Conservation (phyloP, 2,888 invertebrate species). For the Ectemnius lituratus region DNA sequence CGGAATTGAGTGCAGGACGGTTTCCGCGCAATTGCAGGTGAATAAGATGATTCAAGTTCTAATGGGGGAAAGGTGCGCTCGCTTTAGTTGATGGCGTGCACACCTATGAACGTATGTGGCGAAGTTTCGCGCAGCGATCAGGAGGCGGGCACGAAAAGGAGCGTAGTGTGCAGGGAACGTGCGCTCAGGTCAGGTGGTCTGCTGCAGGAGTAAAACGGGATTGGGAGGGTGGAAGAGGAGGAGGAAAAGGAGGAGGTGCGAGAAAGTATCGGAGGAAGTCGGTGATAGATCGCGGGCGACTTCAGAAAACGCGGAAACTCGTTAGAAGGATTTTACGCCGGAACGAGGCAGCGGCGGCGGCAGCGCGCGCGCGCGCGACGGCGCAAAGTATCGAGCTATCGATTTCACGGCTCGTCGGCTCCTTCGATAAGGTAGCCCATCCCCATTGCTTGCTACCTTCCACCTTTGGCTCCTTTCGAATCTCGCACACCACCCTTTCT, state of each 20-base stretch:
- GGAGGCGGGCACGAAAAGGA: too few species aligned
- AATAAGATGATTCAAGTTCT: too few species aligned
- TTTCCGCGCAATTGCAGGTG: too few species aligned
- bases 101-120: neutral
- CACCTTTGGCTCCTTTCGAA: slow-evolving; percentile 34
- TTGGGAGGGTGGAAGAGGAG: neutral
- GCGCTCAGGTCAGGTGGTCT: neutral
- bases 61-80: too few species aligned
- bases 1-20: too few species aligned
- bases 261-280: slow-evolving; percentile 44
- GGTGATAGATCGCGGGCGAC: slow-evolving; percentile 45
- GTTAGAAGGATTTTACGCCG: slow-evolving; percentile 60
- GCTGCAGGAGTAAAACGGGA: slow-evolving; percentile 15
- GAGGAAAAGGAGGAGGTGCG: slow-evolving; percentile 5
- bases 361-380: slow-evolving; percentile 51
- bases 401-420: slow-evolving; percentile 62
- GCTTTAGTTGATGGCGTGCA: too few species aligned
- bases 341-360: slow-evolving; percentile 57
- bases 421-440: slow-evolving; percentile 58
- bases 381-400: slow-evolving; percentile 65
- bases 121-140: neutral
- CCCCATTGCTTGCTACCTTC: slow-evolving; percentile 26
- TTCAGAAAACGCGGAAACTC: slow-evolving; percentile 62
- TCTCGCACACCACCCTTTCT: neutral
- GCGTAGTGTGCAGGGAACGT: neutral